Evolutionary conservation across 2,797 vertebrate genomes (phyloP), one percentile per base, ranked within the genome.

Genomic region (Eulemur mongoz): DNA sequence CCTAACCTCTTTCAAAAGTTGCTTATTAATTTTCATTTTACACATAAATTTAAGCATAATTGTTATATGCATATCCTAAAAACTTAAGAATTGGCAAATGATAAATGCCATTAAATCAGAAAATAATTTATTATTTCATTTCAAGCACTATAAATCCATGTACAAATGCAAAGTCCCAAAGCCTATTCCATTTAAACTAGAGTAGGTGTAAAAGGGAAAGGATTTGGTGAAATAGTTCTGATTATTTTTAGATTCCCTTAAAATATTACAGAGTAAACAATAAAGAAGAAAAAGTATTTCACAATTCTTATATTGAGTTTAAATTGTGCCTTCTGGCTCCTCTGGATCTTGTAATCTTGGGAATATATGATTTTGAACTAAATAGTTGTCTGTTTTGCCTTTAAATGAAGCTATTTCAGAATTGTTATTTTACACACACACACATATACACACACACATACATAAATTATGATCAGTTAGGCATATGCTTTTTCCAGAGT

Each of bases 171-270:
- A 97, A 95, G 89, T 67, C 18, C 45, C 69, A 57, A 67, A 61
- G 27, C 23, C n/a, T 72, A 93, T 94, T 85, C 50, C 54, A 95
- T 86, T 93, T 65, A 85, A 94, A 69, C 52, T 76, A 85, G 40
- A 89, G 32, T 48, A 87, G 15, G 14, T 80, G 10, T 69, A 76
- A 84, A 80, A 93, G 65, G 22, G 85, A 90, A 96, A 83, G 1
- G 9, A 82, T 57, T 91, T 89, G 75, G 40, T 92, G 40, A 69
- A 48, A 45, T n/a, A 40, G 20, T 50, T 93, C 57, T 81, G 20
- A 70, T 81, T 80, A 78, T 35, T 85, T 96, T 96, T 94, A 90
- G 38, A 95, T 72, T 79, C 32, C 32, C 35, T 94, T 92, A 92
- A 97, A 79, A 88, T 85, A 67, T 69, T 93, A 54, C 23, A 45